These are phyloP conservation scores for Phthorimaea operculella DNA, from an alignment of 1,140 invertebrate genomes.

Conservation along the genomic window DNA sequence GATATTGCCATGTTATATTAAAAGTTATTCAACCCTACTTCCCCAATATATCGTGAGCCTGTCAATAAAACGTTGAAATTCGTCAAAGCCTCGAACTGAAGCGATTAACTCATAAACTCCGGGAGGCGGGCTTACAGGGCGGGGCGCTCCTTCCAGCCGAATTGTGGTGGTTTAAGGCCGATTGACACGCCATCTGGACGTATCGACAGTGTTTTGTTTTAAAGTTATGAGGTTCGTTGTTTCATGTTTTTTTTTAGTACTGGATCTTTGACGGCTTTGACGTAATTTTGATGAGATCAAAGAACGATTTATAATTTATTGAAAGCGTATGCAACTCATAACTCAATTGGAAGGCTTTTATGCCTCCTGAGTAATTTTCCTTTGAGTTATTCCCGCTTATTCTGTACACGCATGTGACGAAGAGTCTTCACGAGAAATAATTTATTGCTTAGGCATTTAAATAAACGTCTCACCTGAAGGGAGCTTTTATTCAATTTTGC, in stretches of 20 bases:
- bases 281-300: no score
- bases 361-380: not conserved
- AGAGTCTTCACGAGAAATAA: slow-evolving; percentile 18
- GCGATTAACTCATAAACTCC: slow-evolving; percentile 56
- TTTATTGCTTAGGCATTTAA: slow-evolving; percentile 16
- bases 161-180: not conserved
- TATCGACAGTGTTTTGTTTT: not conserved
- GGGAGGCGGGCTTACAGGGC: slow-evolving; percentile 7
- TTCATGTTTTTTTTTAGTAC: no score
- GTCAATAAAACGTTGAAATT: slow-evolving; percentile 46
- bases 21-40: not conserved
- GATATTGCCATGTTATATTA: no score
- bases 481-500: slow-evolving; percentile 30
- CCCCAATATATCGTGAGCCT: slow-evolving; percentile 32
- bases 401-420: not conserved
- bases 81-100: slow-evolving; percentile 53
- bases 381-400: not conserved
- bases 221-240: not conserved
- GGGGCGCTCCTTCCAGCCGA: not conserved
- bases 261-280: no score
- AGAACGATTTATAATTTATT: no score
- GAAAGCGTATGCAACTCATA: no score
- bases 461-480: slow-evolving; percentile 32
- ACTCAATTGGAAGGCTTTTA: no score
- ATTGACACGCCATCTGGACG: not conserved